Base-by-base conservation (phyloP, 2,888 invertebrate species). In the Beris chalybata region DNA sequence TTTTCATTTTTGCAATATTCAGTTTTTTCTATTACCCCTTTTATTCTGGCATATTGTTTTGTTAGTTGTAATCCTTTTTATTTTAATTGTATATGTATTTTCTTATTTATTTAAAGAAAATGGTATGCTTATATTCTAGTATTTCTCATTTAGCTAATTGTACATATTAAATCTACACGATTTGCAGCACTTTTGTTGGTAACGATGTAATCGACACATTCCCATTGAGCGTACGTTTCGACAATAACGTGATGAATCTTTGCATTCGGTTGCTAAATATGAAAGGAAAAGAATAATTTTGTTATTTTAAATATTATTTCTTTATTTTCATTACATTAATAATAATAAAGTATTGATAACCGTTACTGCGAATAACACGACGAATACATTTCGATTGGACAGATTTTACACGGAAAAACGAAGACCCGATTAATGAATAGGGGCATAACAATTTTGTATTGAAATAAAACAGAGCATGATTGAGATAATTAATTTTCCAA, bases 221-320 rank as follows among this genome's bases (percentile, higher is more conserved):
- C 92, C 92, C 90, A 95, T 90, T 64, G 89, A 85, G 73, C 90
- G 89, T 29, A 94, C 93, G 76, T 93, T 92, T 74, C 88, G 89
- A 81, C 95, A 96, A 80, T 91, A 91, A 72, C 89, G 87, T 56
- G 93, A 94, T 52, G 87, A 85, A 79, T 94, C 93, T 74, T 87
- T 87, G 82, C 93, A 94, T 59, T 88, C 85, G 70, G 83, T 83
- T 76, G 84, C 89, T 89, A 70, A 71, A 71, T 66, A 29, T 29
- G 3, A 43, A 58, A 4, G 4, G 3, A 58, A 47, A 47, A 47
- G 22, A 48, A 13, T 3, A 22, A 48, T 15, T 22, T 12, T 1
- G 2, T 38, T 22, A 22, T 22, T 22, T 22, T 22, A 22, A 22
- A 22, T 22, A 22, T 22, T 22, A 22, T 22, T 22, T 22, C 1